Evolutionary conservation across 2,888 invertebrate genomes (phyloP).

Genomic region (Ellobium chinense): DNA sequence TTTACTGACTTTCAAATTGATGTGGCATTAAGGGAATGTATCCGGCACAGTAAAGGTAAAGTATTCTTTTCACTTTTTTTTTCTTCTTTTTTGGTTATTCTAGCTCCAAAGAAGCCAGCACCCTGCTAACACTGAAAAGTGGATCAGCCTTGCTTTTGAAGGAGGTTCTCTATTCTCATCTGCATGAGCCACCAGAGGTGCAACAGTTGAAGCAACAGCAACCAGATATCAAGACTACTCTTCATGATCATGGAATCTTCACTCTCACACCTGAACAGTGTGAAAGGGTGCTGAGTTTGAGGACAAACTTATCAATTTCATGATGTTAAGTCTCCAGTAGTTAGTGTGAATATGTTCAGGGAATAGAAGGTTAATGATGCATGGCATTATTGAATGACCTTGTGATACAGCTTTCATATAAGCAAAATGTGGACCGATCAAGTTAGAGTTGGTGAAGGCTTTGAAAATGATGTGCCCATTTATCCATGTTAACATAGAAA

Average conservation of each 20-base stretch:
- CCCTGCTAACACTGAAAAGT: conserved; percentile 86
- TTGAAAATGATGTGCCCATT: too few species aligned
- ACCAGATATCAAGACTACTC: conserved; percentile 65
- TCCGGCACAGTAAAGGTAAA: too few species aligned
- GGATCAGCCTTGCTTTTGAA: conserved; percentile 89
- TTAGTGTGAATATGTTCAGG: too few species aligned
- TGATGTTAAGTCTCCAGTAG: conserved; percentile 22
- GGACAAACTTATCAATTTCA: conserved; percentile 54
- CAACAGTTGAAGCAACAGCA: conserved; percentile 53
- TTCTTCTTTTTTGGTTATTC: conserved; percentile 35
- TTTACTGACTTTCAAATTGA: too few species aligned
- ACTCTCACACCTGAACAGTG: conserved; percentile 66
- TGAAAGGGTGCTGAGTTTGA: conserved; percentile 56
- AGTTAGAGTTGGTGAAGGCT: too few species aligned
- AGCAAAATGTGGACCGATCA: too few species aligned
- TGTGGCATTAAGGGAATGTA: too few species aligned
- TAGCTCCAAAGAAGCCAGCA: conserved; percentile 84
- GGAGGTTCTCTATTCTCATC: conserved; percentile 81
- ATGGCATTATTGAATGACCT: too few species aligned
- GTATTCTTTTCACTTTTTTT: too few species aligned
- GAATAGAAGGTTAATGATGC: too few species aligned
- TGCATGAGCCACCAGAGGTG: conserved; percentile 59
- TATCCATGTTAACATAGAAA: too few species aligned
- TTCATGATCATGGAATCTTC: conserved; percentile 75
- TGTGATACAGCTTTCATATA: too few species aligned